These are phyloP conservation scores for Cricetomys ansorgei DNA, from an alignment of 2,113 vertebrate species.

Conservation along the genomic window DNA sequence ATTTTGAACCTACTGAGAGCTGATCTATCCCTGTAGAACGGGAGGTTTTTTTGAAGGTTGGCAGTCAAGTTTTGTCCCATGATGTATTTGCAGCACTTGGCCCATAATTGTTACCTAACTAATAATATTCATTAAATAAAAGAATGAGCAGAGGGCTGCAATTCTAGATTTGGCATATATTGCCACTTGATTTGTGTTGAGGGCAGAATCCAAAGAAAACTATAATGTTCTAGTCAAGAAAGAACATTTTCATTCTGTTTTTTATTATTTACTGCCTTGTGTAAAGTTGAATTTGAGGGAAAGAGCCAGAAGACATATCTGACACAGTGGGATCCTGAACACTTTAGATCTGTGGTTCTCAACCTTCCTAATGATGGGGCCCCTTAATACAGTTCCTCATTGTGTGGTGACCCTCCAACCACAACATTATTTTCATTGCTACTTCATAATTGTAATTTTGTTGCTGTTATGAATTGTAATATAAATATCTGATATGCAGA, in stretches of 20 bases:
- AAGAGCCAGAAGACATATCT: background rate
- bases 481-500: no score
- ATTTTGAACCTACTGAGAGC: constrained; percentile 23
- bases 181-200: constrained; percentile 24
- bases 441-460: no score
- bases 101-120: constrained; percentile 4
- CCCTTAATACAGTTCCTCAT: no score
- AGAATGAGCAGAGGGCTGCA: background rate
- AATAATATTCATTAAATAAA: constrained; percentile 33
- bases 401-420: no score
- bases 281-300: background rate
- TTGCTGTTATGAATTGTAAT: no score
- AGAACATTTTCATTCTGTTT: constrained; percentile 1
- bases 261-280: background rate
- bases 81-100: background rate
- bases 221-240: background rate
- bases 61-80: background rate
- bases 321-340: background rate
- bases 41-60: background rate
- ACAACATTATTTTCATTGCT: no score
- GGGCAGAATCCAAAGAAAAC: constrained; percentile 5
- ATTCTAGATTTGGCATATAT: background rate
- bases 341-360: no score
- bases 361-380: no score
- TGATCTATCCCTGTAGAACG: background rate